These are phyloP conservation scores for Trissolcus japonicus DNA, from an alignment of 2,888 invertebrate genomes.

Conservation along the genomic window DNA sequence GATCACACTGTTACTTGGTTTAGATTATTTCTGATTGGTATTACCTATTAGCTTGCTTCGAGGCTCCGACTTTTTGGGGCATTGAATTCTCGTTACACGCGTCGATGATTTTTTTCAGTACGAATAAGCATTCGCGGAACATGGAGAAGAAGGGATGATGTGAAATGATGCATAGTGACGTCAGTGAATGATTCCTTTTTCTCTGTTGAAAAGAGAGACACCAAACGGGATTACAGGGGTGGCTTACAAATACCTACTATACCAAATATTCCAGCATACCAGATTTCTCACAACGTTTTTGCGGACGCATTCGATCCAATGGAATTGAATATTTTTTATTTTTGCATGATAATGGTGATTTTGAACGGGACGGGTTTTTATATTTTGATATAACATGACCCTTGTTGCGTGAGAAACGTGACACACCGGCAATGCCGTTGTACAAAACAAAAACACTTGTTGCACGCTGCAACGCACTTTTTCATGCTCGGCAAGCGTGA, in stretches of 20 bases:
- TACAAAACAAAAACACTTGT: not conserved
- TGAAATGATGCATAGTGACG: conserved; percentile 97
- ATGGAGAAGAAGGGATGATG: conserved; percentile 99
- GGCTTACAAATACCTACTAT: conserved; percentile 5
- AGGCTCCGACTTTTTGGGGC: conserved; percentile 91
- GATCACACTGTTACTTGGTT: conserved; percentile 46
- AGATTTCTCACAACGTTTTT: conserved; percentile 42
- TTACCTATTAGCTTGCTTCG: conserved; percentile 89
- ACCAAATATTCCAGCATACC: conserved; percentile 30
- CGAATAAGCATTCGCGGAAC: conserved; percentile 97
- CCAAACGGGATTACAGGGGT: conserved; percentile 14
- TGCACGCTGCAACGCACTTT: not conserved
- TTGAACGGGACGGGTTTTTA: not conserved
- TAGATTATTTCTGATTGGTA: conserved; percentile 39
- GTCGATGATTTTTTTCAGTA: conserved; percentile 96
- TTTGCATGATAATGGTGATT: conserved; percentile 13
- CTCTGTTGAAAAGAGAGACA: conserved; percentile 77
- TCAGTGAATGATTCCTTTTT: conserved; percentile 93
- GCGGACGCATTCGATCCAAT: not conserved
- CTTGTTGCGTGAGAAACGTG: conserved; percentile 39
- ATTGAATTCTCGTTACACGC: conserved; percentile 97
- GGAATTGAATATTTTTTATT: not conserved
- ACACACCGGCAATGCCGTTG: conserved; percentile 19
- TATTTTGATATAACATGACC: conserved; percentile 1
- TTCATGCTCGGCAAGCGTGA: not conserved